Conservation (phyloP, 2,113 vertebrate genomes). For the Hoplias malabaricus region DNA sequence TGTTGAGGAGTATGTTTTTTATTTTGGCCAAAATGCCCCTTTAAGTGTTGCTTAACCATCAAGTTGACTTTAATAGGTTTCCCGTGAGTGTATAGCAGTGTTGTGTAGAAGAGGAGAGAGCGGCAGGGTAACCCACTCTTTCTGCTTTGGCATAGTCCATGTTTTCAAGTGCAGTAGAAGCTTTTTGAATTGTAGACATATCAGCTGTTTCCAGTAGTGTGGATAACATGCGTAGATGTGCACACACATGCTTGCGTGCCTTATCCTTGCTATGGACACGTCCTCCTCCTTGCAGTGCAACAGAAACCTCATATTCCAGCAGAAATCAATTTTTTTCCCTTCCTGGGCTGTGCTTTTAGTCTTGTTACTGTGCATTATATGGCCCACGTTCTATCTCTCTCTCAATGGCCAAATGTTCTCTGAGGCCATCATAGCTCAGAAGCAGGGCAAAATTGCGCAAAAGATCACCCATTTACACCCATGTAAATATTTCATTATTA, state of each 20-base stretch:
- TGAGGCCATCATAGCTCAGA: conserved; percentile 6
- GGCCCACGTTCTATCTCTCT: not conserved
- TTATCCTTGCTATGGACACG: conserved; percentile 65
- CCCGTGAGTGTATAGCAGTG: conserved; percentile 2
- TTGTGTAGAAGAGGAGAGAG: not conserved
- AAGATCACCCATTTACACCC: conserved; percentile 26
- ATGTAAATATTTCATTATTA: not conserved
- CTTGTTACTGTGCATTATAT: conserved; percentile 35
- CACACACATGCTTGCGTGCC: conserved; percentile 67
- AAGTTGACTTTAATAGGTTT: not conserved
- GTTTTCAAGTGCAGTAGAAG: conserved; percentile 37
- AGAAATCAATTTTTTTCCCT: conserved; percentile 22
- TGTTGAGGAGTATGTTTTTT: too few species aligned
- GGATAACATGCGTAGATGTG: conserved; percentile 17
- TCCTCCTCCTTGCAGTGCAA: conserved; percentile 55
- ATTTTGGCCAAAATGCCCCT: not conserved
- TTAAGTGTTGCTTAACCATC: not conserved
- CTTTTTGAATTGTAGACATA: conserved; percentile 40
- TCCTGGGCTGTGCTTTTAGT: not conserved
- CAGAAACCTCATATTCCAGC: conserved; percentile 35
- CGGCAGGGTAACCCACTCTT: not conserved
- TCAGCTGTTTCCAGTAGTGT: conserved; percentile 37
- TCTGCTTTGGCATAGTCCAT: conserved; percentile 23
- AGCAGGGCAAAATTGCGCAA: conserved; percentile 13
- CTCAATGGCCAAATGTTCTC: not conserved